Evolutionary conservation across 2,113 vertebrate species (phyloP), one percentile per base, ranked within the genome.

Genomic region (Oophaga pumilio): DNA sequence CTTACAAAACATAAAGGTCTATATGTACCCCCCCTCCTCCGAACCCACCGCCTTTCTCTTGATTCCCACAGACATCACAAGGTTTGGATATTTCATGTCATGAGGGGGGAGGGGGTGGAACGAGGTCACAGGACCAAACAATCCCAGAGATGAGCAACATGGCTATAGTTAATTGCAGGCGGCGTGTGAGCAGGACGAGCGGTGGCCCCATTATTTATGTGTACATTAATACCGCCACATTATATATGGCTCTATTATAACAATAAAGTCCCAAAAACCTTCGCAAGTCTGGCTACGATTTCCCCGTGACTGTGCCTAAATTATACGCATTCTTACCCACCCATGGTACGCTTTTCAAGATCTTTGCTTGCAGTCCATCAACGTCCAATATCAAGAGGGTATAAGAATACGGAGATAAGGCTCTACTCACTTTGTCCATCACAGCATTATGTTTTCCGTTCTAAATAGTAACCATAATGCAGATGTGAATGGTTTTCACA

Each of bases 1-100:
- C 57, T 85, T 24, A 68, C 8, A 22, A 64, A 80, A 73, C 78
- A 86, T 56, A 69, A 81, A 89, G 80, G 57, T 33, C 79, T 85
- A 79, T 76, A 86, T 89, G 73, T 89, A 20, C 49, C 50, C 66
- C 15, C 77, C 50, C 62, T 33, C 59, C 49, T 15, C 14, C 12
- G 15, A 15, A 50, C 17, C 71, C 28, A 18, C 17, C 71, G 71
- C 43, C 71, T 53, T 26, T 52, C 26, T 43, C 53, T 52, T 20
- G 18, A 82, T 82, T 87, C 85, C 85, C 85, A 87, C 85, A 87
- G 77, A 82, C 85, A 87, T 87, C 85, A 87, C 85, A 87, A 60
- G 85, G 66, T 50, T 69, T 82, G 85, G 85, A 87, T 81, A 73
- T 82, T 86, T 76, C 20, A 49, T 64, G 68, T 82, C 78, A 69